Percentiles rank a stretch among this genome's conserved stretches.
phyloP scores from a whole-genome alignment of 2,888 invertebrate genomes.

The Oscheius sp. region DNA sequence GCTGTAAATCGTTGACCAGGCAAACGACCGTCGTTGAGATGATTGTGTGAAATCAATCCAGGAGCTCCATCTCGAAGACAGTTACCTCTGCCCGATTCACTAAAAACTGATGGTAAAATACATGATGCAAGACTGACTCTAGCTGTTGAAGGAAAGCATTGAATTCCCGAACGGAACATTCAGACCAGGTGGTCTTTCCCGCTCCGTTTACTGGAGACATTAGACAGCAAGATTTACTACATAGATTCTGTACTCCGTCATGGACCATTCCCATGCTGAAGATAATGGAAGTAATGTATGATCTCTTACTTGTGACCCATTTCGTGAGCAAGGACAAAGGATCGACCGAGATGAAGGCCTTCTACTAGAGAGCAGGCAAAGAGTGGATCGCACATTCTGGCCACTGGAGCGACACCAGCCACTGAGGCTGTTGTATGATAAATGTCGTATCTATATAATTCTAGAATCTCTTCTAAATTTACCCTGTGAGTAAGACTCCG shows the following conservation, averaged over 20 bases:
- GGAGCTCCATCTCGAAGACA: constrained; percentile 64
- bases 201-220: constrained; percentile 71
- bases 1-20: constrained; percentile 70
- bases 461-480: not conserved
- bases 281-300: not conserved
- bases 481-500: constrained; percentile 68
- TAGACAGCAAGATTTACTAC: constrained; percentile 65
- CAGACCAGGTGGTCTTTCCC: constrained; percentile 70
- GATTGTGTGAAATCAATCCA: constrained; percentile 60
- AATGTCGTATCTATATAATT: constrained; percentile 62
- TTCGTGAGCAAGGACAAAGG: constrained; percentile 70
- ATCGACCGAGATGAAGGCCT: constrained; percentile 69
- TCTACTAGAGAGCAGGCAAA: constrained; percentile 70
- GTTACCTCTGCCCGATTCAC: constrained; percentile 68
- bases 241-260: constrained; percentile 70
- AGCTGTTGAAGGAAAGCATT: constrained; percentile 68
- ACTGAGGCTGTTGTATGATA: constrained; percentile 70
- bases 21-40: constrained; percentile 55
- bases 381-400: constrained; percentile 69
- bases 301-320: constrained; percentile 70
- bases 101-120: constrained; percentile 31
- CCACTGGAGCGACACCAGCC: constrained; percentile 70
- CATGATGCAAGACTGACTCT: constrained; percentile 53
- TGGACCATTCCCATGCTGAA: constrained; percentile 71
- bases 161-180: constrained; percentile 68